Conservation (phyloP, 2,797 vertebrate species). For the Hirundo rustica region DNA sequence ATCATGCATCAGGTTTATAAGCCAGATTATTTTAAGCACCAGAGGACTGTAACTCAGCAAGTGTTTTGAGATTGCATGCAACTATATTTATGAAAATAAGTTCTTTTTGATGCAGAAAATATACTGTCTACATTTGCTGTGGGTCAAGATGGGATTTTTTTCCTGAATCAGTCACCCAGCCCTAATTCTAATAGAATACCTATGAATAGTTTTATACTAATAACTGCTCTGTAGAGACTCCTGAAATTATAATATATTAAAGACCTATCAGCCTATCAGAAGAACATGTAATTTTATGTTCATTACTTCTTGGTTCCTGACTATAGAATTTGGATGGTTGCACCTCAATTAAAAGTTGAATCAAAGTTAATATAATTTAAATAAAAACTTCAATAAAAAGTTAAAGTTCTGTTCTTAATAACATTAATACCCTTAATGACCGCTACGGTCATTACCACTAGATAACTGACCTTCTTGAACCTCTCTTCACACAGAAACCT, state of each 20-base stretch:
- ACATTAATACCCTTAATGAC: slow-evolving; percentile 76
- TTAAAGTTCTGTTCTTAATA: slow-evolving; percentile 77
- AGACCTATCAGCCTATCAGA: slow-evolving; percentile 73
- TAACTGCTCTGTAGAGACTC: slow-evolving; percentile 72
- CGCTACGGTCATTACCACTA: slow-evolving; percentile 72
- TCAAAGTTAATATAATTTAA: slow-evolving; percentile 79
- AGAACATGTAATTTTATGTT: slow-evolving; percentile 79
- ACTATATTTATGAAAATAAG: not conserved
- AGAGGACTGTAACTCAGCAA: not conserved
- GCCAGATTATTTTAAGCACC: not conserved
- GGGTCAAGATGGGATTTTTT: slow-evolving; percentile 28
- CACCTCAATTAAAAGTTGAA: slow-evolving; percentile 81
- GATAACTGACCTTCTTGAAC: slow-evolving; percentile 75
- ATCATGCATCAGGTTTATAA: not conserved
- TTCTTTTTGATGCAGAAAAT: slow-evolving; percentile 27
- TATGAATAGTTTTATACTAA: slow-evolving; percentile 68
- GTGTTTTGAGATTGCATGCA: not conserved
- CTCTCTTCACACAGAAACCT: slow-evolving; percentile 68
- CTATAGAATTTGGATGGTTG: slow-evolving; percentile 78
- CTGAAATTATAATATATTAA: slow-evolving; percentile 78
- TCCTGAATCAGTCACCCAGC: slow-evolving; percentile 61
- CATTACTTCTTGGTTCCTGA: slow-evolving; percentile 75
- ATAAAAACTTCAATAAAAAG: slow-evolving; percentile 80
- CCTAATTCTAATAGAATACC: slow-evolving; percentile 72
- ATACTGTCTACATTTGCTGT: not conserved